Conservation (phyloP, 2,888 invertebrate species). For the Drosophila robusta region DNA sequence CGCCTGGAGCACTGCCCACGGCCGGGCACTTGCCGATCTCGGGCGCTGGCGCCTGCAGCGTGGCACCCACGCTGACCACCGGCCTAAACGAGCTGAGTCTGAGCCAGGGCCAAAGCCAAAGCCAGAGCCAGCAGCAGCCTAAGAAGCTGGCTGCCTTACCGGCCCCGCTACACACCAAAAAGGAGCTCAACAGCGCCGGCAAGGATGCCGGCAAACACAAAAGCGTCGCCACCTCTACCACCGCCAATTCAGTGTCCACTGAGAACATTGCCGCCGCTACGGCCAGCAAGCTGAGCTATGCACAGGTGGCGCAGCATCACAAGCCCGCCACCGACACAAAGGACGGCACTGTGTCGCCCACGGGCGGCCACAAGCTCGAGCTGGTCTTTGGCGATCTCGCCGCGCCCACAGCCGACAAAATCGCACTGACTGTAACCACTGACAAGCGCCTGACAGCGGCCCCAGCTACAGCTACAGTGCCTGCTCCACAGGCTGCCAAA, state of each 20-base stretch:
- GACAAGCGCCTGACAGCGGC: slow-evolving; percentile 59
- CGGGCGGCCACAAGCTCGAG: slow-evolving; percentile 69
- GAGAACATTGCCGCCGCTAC: slow-evolving; percentile 75
- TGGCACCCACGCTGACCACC: slow-evolving; percentile 86
- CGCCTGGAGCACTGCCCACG: slow-evolving; percentile 11
- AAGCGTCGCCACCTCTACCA: slow-evolving; percentile 80
- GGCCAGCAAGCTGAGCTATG: slow-evolving; percentile 87
- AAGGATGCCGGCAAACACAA: slow-evolving; percentile 82
- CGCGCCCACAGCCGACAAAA: slow-evolving; percentile 38
- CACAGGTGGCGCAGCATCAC: slow-evolving; percentile 89
- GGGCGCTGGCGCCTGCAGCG: slow-evolving; percentile 72
- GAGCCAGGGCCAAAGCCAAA: background rate
- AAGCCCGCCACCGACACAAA: slow-evolving; percentile 85
- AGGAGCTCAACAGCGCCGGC: slow-evolving; percentile 64
- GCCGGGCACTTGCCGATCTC: slow-evolving; percentile 43
- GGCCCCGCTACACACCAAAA: slow-evolving; percentile 74
- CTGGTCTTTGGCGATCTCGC: slow-evolving; percentile 54
- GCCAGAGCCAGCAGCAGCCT: slow-evolving; percentile 52
- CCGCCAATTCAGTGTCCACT: slow-evolving; percentile 77
- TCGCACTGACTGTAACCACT: slow-evolving; percentile 28
- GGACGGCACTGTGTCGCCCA: slow-evolving; percentile 66
- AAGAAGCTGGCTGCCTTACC: slow-evolving; percentile 73
- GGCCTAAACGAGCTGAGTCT: slow-evolving; percentile 81
- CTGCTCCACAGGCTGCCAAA: slow-evolving; percentile 39
- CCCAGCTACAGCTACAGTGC: slow-evolving; percentile 7